Evolutionary conservation across 1,140 invertebrate genomes (phyloP).

Genomic region (Drosophila pallidifrons): DNA sequence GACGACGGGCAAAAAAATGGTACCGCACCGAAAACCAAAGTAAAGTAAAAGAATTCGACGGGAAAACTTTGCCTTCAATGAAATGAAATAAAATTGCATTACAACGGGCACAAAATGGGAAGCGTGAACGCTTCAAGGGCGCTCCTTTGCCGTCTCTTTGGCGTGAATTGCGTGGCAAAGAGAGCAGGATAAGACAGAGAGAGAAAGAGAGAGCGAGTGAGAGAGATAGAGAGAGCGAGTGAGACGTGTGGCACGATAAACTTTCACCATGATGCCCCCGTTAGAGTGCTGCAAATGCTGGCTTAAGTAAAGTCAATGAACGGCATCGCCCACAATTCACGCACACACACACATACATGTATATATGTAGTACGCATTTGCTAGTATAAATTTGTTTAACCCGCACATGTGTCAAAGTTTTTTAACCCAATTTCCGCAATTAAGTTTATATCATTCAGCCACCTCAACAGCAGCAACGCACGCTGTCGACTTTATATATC

Average conservation of each 20-base stretch:
- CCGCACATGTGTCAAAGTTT: slow-evolving; percentile 82
- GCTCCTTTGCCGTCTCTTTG: slow-evolving; percentile 20
- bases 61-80: slow-evolving; percentile 80
- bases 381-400: slow-evolving; percentile 75
- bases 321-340: slow-evolving; percentile 41
- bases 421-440: slow-evolving; percentile 83
- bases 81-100: slow-evolving; percentile 84
- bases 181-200: background rate
- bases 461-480: slow-evolving; percentile 6
- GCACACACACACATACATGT: slow-evolving; percentile 18
- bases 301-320: slow-evolving; percentile 79
- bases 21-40: slow-evolving; percentile 59
- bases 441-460: slow-evolving; percentile 80
- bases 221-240: background rate
- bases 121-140: slow-evolving; percentile 47
- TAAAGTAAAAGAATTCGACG: slow-evolving; percentile 78
- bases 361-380: slow-evolving; percentile 16
- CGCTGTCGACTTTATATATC: slow-evolving; percentile 40
- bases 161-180: background rate
- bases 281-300: slow-evolving; percentile 64
- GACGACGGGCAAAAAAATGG: slow-evolving; percentile 31
- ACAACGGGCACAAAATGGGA: slow-evolving; percentile 63
- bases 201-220: background rate
- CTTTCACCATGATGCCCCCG: slow-evolving; percentile 64
- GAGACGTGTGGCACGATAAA: slow-evolving; percentile 72